Evolutionary conservation across 2,797 vertebrate genomes (phyloP).

Genomic region (Chloroceryle inda): DNA sequence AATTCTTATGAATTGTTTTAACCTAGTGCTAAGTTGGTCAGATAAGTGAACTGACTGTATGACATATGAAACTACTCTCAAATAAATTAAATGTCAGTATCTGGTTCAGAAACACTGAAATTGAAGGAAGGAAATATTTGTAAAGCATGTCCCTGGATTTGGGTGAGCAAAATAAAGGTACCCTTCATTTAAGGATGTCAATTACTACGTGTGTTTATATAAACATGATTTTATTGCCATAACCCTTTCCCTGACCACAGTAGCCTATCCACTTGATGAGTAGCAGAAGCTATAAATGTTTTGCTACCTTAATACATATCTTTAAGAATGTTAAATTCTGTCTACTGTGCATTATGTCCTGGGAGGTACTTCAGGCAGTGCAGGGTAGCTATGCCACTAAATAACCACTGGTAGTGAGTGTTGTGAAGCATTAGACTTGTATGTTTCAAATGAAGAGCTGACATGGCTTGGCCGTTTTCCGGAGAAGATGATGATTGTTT

Average conservation of each 20-base stretch:
- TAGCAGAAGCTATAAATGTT: neutral
- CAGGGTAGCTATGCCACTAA: neutral
- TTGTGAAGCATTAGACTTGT: neutral
- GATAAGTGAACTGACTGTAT: neutral
- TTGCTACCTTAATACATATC: accelerated
- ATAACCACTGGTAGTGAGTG: accelerated
- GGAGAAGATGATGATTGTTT: neutral
- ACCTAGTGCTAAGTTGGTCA: neutral
- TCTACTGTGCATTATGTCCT: accelerated
- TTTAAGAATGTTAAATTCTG: neutral
- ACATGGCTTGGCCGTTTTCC: neutral
- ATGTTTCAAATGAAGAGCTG: neutral
- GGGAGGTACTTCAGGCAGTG: neutral
- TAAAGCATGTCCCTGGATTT: neutral
- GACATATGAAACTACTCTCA: neutral
- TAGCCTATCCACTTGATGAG: neutral
- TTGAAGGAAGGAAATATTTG: neutral
- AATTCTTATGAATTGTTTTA: neutral
- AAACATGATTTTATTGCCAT: neutral
- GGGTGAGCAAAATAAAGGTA: neutral
- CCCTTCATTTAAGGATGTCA: neutral
- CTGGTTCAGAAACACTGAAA: neutral
- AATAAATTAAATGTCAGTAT: neutral
- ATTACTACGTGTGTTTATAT: neutral
- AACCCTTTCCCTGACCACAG: neutral